A percentile compares a stretch with the other conserved stretches of the same genome.
These are phyloP conservation scores for Procambarus clarkii DNA, from an alignment of 1,140 invertebrate genomes.

Conservation along the genomic window DNA sequence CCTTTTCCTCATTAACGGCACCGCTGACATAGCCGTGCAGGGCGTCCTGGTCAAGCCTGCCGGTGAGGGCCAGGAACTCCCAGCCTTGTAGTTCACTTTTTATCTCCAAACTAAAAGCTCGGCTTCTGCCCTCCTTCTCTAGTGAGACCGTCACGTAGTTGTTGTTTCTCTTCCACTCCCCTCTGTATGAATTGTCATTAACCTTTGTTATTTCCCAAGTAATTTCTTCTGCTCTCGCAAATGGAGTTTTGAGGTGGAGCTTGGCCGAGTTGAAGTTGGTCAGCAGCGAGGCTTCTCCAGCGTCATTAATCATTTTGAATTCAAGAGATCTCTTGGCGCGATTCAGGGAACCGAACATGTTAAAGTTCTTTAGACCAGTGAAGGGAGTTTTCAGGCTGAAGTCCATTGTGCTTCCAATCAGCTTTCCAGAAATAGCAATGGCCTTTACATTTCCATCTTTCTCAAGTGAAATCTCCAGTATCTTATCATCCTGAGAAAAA, in stretches of 20 bases:
- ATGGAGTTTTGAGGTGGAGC: constrained; percentile 59
- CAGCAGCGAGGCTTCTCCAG: constrained; percentile 39
- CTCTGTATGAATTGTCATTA: constrained; percentile 30
- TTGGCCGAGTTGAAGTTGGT: constrained; percentile 61
- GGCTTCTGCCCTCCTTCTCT: constrained; percentile 1
- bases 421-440: constrained; percentile 62
- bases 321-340: constrained; percentile 63
- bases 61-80: constrained; percentile 59
- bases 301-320: constrained; percentile 69
- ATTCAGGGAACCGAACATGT: constrained; percentile 43
- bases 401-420: constrained; percentile 51
- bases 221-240: constrained; percentile 41
- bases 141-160: constrained; percentile 37
- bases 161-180: constrained; percentile 55
- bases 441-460: constrained; percentile 44
- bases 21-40: constrained; percentile 37
- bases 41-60: constrained; percentile 42
- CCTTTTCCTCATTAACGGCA: constrained; percentile 33
- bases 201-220: constrained; percentile 43
- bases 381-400: constrained; percentile 63
- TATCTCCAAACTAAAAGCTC: constrained; percentile 43
- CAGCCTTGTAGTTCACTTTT: constrained; percentile 62
- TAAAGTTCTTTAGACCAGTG: constrained; percentile 46
- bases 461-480: constrained; percentile 44
- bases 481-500: constrained; percentile 51